Percentiles rank a stretch among this genome's conserved stretches.
These are phyloP conservation scores for Strix uralensis DNA, from an alignment of 2,113 vertebrate genomes.

Conservation along the genomic window DNA sequence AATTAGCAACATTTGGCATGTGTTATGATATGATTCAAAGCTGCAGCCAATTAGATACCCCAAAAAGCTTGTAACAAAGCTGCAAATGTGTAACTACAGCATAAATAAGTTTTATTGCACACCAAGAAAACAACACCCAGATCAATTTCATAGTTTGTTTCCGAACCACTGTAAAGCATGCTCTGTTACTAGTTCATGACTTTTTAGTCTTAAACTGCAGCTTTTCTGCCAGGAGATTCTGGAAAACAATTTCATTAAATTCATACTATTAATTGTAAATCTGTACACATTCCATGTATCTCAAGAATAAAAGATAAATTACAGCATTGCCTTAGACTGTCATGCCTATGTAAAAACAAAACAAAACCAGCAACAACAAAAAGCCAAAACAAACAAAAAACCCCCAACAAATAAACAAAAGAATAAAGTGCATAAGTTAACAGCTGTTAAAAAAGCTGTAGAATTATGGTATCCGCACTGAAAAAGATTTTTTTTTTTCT, in stretches of 20 bases:
- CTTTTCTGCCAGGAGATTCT: neutral
- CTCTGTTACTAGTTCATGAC: neutral
- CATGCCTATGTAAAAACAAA: neutral
- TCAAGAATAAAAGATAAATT: neutral
- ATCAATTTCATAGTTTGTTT: constrained; percentile 28
- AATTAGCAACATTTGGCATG: constrained; percentile 64
- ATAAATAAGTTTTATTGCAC: constrained; percentile 60
- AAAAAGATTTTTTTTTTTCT: neutral
- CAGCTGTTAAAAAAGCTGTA: neutral
- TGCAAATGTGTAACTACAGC: constrained; percentile 62
- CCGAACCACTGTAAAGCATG: neutral
- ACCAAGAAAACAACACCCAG: constrained; percentile 22
- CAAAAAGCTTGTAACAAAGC: constrained; percentile 61
- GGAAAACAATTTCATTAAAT: neutral
- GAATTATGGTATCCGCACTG: neutral
- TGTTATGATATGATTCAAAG: constrained; percentile 50
- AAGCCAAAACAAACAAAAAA: neutral
- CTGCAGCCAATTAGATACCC: constrained; percentile 64
- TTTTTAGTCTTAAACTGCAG: neutral
- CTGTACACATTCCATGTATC: neutral
- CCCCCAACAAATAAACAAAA: neutral
- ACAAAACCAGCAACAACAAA: neutral
- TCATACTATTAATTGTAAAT: neutral
- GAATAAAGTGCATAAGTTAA: neutral
- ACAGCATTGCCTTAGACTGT: neutral